Evolutionary conservation across 2,113 vertebrate genomes (phyloP), one percentile per base, ranked within the genome.

Genomic region (Rostratula benghalensis): DNA sequence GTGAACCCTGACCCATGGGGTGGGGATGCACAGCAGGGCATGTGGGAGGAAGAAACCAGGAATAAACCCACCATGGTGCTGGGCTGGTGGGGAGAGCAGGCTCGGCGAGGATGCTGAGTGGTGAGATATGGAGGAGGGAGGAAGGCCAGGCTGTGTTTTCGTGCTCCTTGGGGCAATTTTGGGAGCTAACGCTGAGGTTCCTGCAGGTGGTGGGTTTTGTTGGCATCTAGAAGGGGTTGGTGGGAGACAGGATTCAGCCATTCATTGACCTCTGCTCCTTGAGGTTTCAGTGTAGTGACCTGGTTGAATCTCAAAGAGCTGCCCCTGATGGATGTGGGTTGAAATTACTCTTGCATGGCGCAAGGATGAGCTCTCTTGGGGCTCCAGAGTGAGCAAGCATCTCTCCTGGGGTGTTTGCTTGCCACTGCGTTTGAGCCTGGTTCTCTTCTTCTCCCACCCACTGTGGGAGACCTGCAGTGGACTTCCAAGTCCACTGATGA

Each of bases 261-360:
- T 96, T 83, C 16, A 4, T 53, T 19, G 83, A 79, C 21, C 23
- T 94, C 64, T 97, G 73, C 67, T 97, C 93, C 24, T 41, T 95
- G 64, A 93, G 73, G 8, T 43, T 61, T 60, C 81, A 71, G 3
- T 13, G 30, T n/a, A 75, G 45, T 4, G 53, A 54, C 65, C 39
- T 41, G 63, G 22, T 22, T 83, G 83, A 73, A 41, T 28, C 22
- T 73, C 1, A 0, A 11, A 50, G n/a, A 27, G 6, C 16, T 6
- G 5, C 6, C 57, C 53, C 50, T 60, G 57, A 14, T 13, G n/a
- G 46, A 14, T 28, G 17, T 23, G 45, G 43, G 43, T 46, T 60
- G 71, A 91, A 92, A 54, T 86, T 16, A 3, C 16, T 50, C 41
- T 35, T n/a, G 3, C 43, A 25, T 0, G 1, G 17, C 2, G 0